A percentile compares a stretch with the other conserved stretches of the same genome.
These are phyloP conservation scores for Ypsolopha scabrella DNA, from an alignment of 2,888 invertebrate species.

Conservation along the genomic window DNA sequence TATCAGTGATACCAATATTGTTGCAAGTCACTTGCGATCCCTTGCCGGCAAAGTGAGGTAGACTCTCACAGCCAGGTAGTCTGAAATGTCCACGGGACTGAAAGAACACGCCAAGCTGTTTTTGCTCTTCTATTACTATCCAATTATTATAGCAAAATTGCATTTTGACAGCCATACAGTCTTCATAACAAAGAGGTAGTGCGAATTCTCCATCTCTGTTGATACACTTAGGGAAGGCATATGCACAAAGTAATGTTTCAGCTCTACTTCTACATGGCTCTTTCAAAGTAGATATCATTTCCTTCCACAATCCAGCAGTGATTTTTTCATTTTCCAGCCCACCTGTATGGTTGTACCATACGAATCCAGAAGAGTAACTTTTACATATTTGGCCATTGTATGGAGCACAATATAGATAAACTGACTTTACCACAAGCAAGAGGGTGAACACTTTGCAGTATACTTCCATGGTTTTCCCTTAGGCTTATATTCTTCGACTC, in stretches of 20 bases:
- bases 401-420: conserved; percentile 83
- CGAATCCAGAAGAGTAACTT: conserved; percentile 75
- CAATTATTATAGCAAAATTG: conserved; percentile 95
- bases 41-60: conserved; percentile 79
- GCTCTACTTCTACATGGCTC: conserved; percentile 90
- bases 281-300: conserved; percentile 81
- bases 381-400: conserved; percentile 89
- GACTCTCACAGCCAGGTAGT: conserved; percentile 85
- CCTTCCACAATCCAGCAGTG: conserved; percentile 85
- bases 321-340: conserved; percentile 89
- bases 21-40: conserved; percentile 79
- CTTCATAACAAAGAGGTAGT: conserved; percentile 91
- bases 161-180: conserved; percentile 91
- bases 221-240: conserved; percentile 91
- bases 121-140: conserved; percentile 91
- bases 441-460: conserved; percentile 21
- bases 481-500: neutral
- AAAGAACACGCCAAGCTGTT: conserved; percentile 80
- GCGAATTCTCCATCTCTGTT: conserved; percentile 73
- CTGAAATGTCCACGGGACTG: conserved; percentile 88
- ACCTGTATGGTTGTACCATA: conserved; percentile 83
- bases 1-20: conserved; percentile 85
- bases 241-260: conserved; percentile 91
- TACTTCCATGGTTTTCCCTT: conserved; percentile 37
- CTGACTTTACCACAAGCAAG: conserved; percentile 29